These are phyloP conservation scores for Etheostoma cragini DNA, from an alignment of 2,113 vertebrate species.

Conservation along the genomic window DNA sequence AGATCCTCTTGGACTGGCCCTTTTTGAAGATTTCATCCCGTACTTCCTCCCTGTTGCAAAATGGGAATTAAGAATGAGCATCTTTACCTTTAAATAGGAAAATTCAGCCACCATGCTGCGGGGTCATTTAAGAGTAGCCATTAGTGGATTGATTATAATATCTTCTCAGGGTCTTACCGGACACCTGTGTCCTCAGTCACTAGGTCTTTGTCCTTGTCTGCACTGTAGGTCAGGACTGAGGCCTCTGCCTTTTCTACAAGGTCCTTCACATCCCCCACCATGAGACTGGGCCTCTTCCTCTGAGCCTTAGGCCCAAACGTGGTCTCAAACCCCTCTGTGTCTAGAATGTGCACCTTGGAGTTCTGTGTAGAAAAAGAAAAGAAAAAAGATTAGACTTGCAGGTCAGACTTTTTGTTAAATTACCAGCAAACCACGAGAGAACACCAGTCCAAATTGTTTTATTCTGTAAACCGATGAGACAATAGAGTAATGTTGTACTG, in stretches of 20 bases:
- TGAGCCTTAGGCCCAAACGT: constrained; percentile 97
- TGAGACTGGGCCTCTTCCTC: constrained; percentile 91
- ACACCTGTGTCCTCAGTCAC: constrained; percentile 93
- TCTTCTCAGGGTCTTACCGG: constrained; percentile 79
- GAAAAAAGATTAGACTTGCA: background rate
- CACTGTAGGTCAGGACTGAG: constrained; percentile 84
- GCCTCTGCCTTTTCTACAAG: constrained; percentile 89
- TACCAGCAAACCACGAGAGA: background rate
- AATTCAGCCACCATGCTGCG: background rate
- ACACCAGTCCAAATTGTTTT: background rate
- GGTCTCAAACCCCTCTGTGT: constrained; percentile 95
- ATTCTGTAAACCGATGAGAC: background rate
- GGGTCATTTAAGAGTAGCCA: background rate
- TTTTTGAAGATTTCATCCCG: constrained; percentile 98
- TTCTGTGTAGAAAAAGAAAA: constrained; percentile 80
- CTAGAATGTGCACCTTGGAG: constrained; percentile 96
- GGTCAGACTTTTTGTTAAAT: background rate
- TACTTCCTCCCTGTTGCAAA: constrained; percentile 86
- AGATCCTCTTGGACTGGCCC: constrained; percentile 97
- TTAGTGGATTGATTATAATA: background rate
- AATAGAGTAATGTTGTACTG: background rate
- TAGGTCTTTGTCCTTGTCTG: constrained; percentile 90
- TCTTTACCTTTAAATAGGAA: background rate
- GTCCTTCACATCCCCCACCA: constrained; percentile 88
- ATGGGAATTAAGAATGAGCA: background rate